Evolutionary conservation across 2,888 invertebrate genomes (phyloP).

Genomic region (Drosophila trichaetosa): DNA sequence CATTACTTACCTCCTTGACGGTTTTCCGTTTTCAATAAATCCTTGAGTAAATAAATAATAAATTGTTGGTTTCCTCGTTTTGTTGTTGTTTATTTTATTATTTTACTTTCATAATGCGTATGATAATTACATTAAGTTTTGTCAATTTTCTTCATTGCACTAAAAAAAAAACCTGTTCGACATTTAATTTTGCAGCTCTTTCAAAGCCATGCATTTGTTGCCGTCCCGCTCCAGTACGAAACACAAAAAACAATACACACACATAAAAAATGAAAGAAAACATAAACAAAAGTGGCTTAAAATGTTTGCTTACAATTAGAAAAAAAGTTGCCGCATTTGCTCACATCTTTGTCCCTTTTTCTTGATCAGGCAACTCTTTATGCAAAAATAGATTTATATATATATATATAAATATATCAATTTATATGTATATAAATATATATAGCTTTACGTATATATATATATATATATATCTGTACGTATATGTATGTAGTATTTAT

Average conservation of each 20-base stretch:
- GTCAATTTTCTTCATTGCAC: slow-evolving; percentile 46
- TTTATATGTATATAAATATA: slow-evolving; percentile 40
- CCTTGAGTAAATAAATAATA: slow-evolving; percentile 1
- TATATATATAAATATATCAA: slow-evolving; percentile 54
- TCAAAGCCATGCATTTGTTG: slow-evolving; percentile 47
- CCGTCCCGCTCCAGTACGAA: slow-evolving; percentile 50
- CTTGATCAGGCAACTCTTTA: slow-evolving; percentile 63
- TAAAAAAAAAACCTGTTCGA: slow-evolving; percentile 26
- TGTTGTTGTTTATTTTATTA: slow-evolving; percentile 57
- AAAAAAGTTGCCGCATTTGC: slow-evolving; percentile 42
- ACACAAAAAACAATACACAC: slow-evolving; percentile 39
- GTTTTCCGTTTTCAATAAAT: not conserved
- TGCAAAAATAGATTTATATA: slow-evolving; percentile 66
- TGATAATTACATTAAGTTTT: not conserved
- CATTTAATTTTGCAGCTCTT: slow-evolving; percentile 34
- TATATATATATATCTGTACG: slow-evolving; percentile 34
- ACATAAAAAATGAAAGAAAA: slow-evolving; percentile 44
- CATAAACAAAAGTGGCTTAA: slow-evolving; percentile 59
- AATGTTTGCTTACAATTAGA: slow-evolving; percentile 61
- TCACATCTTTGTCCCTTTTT: slow-evolving; percentile 44
- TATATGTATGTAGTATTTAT: slow-evolving; percentile 43
- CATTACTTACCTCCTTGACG: not conserved
- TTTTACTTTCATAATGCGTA: slow-evolving; percentile 63
- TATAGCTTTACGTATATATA: slow-evolving; percentile 25
- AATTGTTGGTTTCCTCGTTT: slow-evolving; percentile 5